phyloP scores from a whole-genome alignment of 2,113 vertebrate species.

The Platysteira castanea region DNA sequence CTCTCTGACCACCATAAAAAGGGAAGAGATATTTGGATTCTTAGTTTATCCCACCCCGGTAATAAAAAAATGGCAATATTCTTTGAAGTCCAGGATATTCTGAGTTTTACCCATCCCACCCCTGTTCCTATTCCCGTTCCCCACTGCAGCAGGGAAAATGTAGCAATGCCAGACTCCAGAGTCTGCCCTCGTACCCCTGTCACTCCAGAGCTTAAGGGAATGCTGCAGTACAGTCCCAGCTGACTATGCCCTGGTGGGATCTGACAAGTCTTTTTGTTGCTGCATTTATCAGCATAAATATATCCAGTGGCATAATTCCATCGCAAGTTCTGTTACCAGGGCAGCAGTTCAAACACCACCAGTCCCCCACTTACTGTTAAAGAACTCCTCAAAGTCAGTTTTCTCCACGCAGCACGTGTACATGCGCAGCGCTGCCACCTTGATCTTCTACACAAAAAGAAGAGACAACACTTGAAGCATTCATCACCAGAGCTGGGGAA shows the following conservation, averaged over 20 bases:
- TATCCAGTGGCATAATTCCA: not conserved
- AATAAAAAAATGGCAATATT: not conserved
- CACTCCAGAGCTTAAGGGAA: not conserved
- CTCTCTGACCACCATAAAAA: not conserved
- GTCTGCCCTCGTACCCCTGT: not conserved
- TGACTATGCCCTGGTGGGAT: not conserved
- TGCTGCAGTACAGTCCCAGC: not conserved
- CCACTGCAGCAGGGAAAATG: not conserved
- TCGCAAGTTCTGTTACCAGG: not conserved
- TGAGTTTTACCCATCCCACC: not conserved
- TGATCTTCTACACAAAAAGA: conserved; percentile 86
- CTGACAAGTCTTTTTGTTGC: not conserved
- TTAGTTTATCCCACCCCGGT: not conserved
- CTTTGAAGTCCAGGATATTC: not conserved
- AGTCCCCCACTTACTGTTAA: conserved; percentile 83
- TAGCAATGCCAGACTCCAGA: not conserved
- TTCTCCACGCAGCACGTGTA: conserved; percentile 97
- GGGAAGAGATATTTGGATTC: not conserved
- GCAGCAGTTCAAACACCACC: not conserved
- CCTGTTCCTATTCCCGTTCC: not conserved
- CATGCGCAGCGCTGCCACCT: conserved; percentile 96
- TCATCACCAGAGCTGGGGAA: not conserved
- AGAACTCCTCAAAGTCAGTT: conserved; percentile 94
- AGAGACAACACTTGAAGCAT: conserved; percentile 17
- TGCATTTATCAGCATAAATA: not conserved